phyloP scores from a whole-genome alignment of 1,140 invertebrate species.

The Saccostrea echinata region DNA sequence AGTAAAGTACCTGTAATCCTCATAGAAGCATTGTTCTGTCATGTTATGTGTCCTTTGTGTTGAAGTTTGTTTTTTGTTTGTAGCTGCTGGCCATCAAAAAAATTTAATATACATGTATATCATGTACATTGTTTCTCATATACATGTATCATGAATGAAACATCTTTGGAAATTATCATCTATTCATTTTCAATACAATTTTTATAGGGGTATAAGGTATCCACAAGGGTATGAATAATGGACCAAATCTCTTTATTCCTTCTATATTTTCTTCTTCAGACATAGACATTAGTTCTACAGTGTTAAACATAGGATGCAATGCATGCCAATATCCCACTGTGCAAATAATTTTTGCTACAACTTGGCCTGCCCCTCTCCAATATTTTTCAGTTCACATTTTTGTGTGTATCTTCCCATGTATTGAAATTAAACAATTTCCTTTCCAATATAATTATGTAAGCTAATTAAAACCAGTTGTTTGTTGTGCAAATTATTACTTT shows the following conservation, averaged over 20 bases:
- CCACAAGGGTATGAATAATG: slow-evolving; percentile 29
- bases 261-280: slow-evolving; percentile 16
- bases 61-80: neutral
- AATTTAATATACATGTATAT: neutral
- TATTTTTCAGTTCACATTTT: neutral
- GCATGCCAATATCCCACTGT: neutral
- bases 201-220: slow-evolving; percentile 28
- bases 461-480: neutral
- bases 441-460: neutral
- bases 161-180: neutral
- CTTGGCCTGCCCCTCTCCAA: neutral
- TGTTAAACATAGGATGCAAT: slow-evolving; percentile 1
- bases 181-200: neutral
- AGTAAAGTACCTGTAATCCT: neutral
- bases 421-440: neutral
- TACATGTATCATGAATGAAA: neutral
- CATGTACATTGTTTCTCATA: slow-evolving; percentile 18
- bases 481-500: neutral
- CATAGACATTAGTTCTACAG: neutral
- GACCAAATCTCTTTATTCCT: neutral
- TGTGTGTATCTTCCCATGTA: neutral
- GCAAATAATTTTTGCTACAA: neutral
- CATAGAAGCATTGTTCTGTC: neutral
- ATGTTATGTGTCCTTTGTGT: too few species aligned
- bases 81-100: neutral